Conservation (phyloP, 1,140 invertebrate genomes). For the Aricia agestis region DNA sequence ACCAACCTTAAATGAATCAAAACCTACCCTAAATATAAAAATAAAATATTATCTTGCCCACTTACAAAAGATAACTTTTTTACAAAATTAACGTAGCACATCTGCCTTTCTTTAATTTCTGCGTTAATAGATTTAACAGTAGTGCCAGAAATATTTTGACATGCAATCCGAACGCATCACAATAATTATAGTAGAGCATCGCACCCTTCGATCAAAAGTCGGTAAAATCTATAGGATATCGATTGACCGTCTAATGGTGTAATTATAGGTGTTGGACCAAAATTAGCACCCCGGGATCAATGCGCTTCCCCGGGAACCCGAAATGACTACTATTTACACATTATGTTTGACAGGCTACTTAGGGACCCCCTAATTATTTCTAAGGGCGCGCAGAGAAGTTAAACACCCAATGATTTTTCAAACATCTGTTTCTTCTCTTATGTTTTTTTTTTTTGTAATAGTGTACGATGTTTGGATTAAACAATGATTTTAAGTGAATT, state of each 20-base stretch:
- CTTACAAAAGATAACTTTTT: not conserved
- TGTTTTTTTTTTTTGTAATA: not conserved
- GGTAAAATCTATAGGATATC: conserved; percentile 57
- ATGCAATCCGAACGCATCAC: conserved; percentile 41
- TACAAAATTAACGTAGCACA: not conserved
- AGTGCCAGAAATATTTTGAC: conserved; percentile 47
- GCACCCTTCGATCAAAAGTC: conserved; percentile 40
- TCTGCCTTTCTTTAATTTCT: conserved; percentile 16
- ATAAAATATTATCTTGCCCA: too few species aligned
- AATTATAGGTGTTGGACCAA: conserved; percentile 61
- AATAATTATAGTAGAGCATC: conserved; percentile 46
- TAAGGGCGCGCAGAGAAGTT: conserved; percentile 49
- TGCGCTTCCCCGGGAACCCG: conserved; percentile 49
- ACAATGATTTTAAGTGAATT: too few species aligned
- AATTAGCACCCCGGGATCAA: conserved; percentile 61
- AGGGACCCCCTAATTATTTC: conserved; percentile 66
- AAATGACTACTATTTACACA: conserved; percentile 70
- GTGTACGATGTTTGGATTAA: too few species aligned
- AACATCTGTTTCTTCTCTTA: conserved; percentile 32
- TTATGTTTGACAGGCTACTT: conserved; percentile 70
- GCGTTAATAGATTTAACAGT: conserved; percentile 17
- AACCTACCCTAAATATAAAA: too few species aligned
- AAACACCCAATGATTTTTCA: conserved; percentile 48
- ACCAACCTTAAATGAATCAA: too few species aligned
- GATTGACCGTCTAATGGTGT: conserved; percentile 67